phyloP scores from a whole-genome alignment of 1,140 invertebrate species.

The Brachionus angularis region DNA sequence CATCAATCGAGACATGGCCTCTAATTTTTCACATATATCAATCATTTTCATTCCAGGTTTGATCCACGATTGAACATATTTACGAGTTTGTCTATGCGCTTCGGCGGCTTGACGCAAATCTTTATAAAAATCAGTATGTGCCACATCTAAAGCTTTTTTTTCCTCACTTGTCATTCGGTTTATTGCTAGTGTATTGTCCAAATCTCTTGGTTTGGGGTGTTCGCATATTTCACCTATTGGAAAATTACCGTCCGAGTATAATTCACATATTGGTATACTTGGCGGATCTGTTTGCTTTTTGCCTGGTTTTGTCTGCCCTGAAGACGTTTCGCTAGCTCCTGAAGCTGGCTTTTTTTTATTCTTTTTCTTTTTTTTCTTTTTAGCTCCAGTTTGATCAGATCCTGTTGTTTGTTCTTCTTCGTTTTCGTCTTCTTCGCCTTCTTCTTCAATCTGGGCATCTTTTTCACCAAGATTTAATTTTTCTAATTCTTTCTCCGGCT shows the following conservation, averaged over 20 bases:
- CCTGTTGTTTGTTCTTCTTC: constrained; percentile 34
- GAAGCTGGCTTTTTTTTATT: constrained; percentile 55
- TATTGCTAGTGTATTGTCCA: constrained; percentile 66
- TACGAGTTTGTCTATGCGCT: constrained; percentile 88
- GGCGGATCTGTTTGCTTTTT: constrained; percentile 75
- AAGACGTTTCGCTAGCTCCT: not conserved
- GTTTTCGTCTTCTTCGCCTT: not conserved
- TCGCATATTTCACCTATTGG: constrained; percentile 60
- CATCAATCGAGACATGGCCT: constrained; percentile 79
- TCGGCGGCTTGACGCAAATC: constrained; percentile 92
- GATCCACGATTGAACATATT: constrained; percentile 82
- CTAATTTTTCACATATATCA: constrained; percentile 91
- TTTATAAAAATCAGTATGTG: constrained; percentile 76
- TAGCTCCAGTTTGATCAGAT: constrained; percentile 43
- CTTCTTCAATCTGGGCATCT: too few species aligned
- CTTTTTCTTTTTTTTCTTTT: constrained; percentile 55
- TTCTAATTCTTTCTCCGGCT: not conserved
- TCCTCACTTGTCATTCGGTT: constrained; percentile 84
- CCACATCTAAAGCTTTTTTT: constrained; percentile 66
- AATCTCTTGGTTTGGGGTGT: constrained; percentile 53
- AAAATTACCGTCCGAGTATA: constrained; percentile 73
- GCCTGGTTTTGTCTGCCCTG: constrained; percentile 17
- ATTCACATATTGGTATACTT: constrained; percentile 74
- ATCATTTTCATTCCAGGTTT: constrained; percentile 99
- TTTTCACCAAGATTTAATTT: not conserved